Evolutionary conservation across 2,797 vertebrate species (phyloP), one percentile per base, ranked within the genome.

Genomic region (Myripristis murdjan): DNA sequence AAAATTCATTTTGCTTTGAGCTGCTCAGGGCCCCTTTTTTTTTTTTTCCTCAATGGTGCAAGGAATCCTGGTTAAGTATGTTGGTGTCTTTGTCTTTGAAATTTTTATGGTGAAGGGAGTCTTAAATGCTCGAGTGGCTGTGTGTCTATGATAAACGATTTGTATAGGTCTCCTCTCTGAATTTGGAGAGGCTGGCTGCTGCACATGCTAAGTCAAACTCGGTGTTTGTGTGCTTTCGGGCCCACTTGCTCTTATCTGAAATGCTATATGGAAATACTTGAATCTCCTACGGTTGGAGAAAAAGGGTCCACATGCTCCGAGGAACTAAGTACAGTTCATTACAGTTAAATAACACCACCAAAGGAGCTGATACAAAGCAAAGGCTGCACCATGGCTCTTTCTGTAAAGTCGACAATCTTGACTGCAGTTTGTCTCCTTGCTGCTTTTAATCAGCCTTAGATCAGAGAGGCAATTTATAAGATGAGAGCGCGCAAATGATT

Each of bases 361-460:
- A 43, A 43, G 39, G 14, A 14, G 39, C 6, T 4, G 16, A 43
- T 6, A 35, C 7, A 62, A 75, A 62, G 75, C 83, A 74, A 85
- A 80, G 39, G 48, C 39, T 48, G 64, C 51, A 11, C 35, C 2
- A 11, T 59, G 39, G 61, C 49, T 75, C 48, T 66, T 85, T 83
- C 82, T 73, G 80, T 77, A 76, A 64, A 68, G 63, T 70, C 62
- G 77, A 72, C 70, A 66, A 80, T 79, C 53, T 1, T 24, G 75
- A 81, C 74, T 11, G 62, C 68, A 64, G 64, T 84, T 84, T 62
- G 74, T 88, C 77, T 83, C 57, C 1, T 0, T 14, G 47, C 88
- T 90, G 85, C 90, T 92, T 90, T 82, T 70, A 35, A 79, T 80
- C 70, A 11, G 22, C 75, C 82, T 85, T 83, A 87, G 75, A 88